phyloP scores from a whole-genome alignment of 2,888 invertebrate genomes.

The Bombyx huttoni region DNA sequence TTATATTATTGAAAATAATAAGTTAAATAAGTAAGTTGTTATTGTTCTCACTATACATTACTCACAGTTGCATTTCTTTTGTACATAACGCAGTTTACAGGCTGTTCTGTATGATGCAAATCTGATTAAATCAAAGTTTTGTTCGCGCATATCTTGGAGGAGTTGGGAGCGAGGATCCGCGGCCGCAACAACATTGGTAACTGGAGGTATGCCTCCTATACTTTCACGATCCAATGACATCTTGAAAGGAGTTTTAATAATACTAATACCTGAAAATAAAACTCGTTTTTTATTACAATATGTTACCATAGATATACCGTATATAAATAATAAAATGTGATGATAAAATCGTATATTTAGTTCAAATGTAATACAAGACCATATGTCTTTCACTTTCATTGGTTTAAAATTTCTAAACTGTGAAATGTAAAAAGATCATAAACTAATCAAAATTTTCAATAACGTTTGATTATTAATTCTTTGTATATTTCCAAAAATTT shows the following conservation, averaged over 20 bases:
- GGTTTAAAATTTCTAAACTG: too few relatives aligned
- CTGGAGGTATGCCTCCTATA: conserved; percentile 25
- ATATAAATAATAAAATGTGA: too few relatives aligned
- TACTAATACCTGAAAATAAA: conserved; percentile 3
- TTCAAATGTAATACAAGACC: too few relatives aligned
- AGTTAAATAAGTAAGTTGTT: too few relatives aligned
- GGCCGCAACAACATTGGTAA: conserved; percentile 15
- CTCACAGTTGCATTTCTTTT: conserved; percentile 97
- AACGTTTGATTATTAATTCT: too few relatives aligned
- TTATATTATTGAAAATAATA: too few relatives aligned
- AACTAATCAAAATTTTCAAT: too few relatives aligned
- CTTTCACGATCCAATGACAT: conserved; percentile 56
- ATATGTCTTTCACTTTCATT: too few relatives aligned
- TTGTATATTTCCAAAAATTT: too few relatives aligned
- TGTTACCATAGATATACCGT: too few relatives aligned
- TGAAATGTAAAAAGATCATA: too few relatives aligned
- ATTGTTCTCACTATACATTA: conserved; percentile 6
- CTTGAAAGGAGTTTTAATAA: conserved; percentile 2
- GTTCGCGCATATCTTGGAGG: conserved; percentile 88
- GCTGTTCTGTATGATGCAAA: conserved; percentile 99
- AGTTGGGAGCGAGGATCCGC: conserved; percentile 82
- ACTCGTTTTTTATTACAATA: conserved; percentile 1
- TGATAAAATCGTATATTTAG: too few relatives aligned
- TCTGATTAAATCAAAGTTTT: conserved; percentile 95
- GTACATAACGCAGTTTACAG: conserved; percentile 96